phyloP scores from a whole-genome alignment of 2,888 invertebrate genomes.

The Aphelenchoides bicaudatus region DNA sequence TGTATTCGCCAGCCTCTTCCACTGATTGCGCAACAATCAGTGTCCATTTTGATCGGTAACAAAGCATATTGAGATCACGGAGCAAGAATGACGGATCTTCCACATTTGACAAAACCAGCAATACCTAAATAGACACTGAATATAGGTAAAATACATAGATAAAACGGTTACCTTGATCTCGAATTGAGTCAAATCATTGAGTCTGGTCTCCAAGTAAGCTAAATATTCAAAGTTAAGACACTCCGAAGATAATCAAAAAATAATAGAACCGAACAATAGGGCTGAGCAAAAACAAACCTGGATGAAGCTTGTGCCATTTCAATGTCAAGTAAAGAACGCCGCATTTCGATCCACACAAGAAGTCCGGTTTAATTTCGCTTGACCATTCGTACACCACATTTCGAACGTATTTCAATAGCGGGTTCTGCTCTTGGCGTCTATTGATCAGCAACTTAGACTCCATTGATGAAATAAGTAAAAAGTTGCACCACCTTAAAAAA shows the following conservation, averaged over 20 bases:
- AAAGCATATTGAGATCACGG: constrained; percentile 55
- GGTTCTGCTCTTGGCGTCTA: constrained; percentile 57
- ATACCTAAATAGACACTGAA: constrained; percentile 36
- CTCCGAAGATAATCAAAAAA: no score
- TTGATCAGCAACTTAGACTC: constrained; percentile 48
- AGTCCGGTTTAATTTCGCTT: constrained; percentile 48
- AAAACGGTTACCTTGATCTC: constrained; percentile 30
- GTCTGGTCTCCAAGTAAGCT: constrained; percentile 51
- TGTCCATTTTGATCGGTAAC: constrained; percentile 51
- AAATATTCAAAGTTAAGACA: no score
- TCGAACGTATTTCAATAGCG: constrained; percentile 57
- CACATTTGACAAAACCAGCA: constrained; percentile 48
- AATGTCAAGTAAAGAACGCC: constrained; percentile 53
- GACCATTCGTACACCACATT: constrained; percentile 58
- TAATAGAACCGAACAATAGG: no score
- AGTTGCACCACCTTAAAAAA: no score
- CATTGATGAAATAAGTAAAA: no score
- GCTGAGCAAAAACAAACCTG: no score
- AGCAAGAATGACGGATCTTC: constrained; percentile 51
- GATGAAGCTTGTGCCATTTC: constrained; percentile 53
- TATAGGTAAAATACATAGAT: constrained; percentile 7
- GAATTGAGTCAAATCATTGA: constrained; percentile 36
- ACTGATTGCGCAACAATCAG: constrained; percentile 55
- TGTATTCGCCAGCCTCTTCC: constrained; percentile 60
- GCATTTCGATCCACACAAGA: constrained; percentile 48